Base-by-base conservation (phyloP, 2,888 invertebrate species). In the Morinoia aosen region DNA sequence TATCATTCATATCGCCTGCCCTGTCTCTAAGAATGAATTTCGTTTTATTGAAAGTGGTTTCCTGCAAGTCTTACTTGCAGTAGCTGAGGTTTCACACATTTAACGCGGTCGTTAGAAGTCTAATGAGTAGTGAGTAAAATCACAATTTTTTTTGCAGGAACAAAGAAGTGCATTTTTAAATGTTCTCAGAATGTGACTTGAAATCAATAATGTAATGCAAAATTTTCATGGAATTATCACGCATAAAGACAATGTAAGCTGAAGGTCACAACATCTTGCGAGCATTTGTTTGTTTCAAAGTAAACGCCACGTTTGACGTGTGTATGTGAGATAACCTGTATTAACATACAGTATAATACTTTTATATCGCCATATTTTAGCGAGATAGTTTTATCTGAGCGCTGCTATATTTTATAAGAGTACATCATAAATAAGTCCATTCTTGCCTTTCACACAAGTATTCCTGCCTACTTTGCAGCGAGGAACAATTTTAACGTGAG, bases 401-500 rank as follows among this genome's bases (percentile, higher is more conserved):
- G 25, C 8, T 76, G 7, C 76, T 2, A 7, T 76, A 76, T 33
- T 76, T 76, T 33, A 25, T 25, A 2, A 33, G 8, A 25, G 76
- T 33, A 1, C 76, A 33, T 76, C 25, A 76, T 25, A 76, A 12
- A 76, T 76, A 76, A 25, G 8, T 3, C 8, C 2, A 10, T 25
- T 33, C 76, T 16, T 33, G 19, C 33, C 76, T 19, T 33, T 10
- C 33, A 33, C 76, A 33, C 33, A 76, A 76, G 76, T 25, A 33
- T 25, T 76, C 76, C 0, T 76, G 19, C 76, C 25, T 76, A 33
- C 76, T 76, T 76, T 33, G 33, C 25, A 33, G 19, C 8, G 25
- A 76, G 76, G 25, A 76, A 33, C 19, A 76, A 25, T 76, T 16
- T 33, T 25, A 95, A 11, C 48, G 33, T 95, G 10, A 33, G 97